phyloP scores from a whole-genome alignment of 2,113 vertebrate genomes.

The Xerus inauris region DNA sequence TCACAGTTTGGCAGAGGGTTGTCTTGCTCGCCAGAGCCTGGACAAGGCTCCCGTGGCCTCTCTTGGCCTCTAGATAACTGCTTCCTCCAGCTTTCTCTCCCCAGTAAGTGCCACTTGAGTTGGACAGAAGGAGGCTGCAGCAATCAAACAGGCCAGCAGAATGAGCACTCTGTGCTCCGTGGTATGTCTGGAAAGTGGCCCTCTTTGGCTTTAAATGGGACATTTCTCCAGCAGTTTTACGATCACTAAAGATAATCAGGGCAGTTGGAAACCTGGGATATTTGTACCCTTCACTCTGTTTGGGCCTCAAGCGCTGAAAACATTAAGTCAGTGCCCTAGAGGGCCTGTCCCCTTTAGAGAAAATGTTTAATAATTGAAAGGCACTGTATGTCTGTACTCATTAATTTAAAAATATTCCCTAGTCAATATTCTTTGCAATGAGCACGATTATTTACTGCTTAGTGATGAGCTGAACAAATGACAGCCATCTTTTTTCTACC shows the following conservation, averaged over 20 bases:
- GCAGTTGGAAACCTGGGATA: slow-evolving; percentile 71
- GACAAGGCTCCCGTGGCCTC: slow-evolving; percentile 30
- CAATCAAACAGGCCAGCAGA: slow-evolving; percentile 74
- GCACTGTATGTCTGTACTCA: slow-evolving; percentile 29
- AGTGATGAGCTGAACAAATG: slow-evolving; percentile 51
- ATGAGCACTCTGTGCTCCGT: slow-evolving; percentile 63
- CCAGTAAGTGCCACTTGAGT: slow-evolving; percentile 79
- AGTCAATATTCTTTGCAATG: slow-evolving; percentile 73
- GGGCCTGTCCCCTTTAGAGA: slow-evolving; percentile 6
- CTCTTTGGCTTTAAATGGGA: slow-evolving; percentile 31
- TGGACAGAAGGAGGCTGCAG: slow-evolving; percentile 58
- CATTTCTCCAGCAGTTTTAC: slow-evolving; percentile 81
- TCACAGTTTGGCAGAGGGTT: not conserved
- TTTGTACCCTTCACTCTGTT: slow-evolving; percentile 42
- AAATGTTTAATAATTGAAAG: slow-evolving; percentile 67
- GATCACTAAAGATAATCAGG: slow-evolving; percentile 80
- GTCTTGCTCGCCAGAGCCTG: not conserved
- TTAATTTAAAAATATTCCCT: slow-evolving; percentile 73
- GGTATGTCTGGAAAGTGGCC: slow-evolving; percentile 76
- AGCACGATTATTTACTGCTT: slow-evolving; percentile 68
- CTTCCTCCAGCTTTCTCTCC: slow-evolving; percentile 60
- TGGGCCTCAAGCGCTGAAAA: slow-evolving; percentile 65
- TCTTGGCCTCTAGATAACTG: not conserved
- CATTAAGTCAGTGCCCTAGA: slow-evolving; percentile 24
- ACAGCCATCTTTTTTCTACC: slow-evolving; percentile 36